A percentile compares a stretch with the other conserved stretches of the same genome.
These are phyloP conservation scores for Coilia nasus DNA, from an alignment of 2,797 vertebrate genomes.

Conservation along the genomic window DNA sequence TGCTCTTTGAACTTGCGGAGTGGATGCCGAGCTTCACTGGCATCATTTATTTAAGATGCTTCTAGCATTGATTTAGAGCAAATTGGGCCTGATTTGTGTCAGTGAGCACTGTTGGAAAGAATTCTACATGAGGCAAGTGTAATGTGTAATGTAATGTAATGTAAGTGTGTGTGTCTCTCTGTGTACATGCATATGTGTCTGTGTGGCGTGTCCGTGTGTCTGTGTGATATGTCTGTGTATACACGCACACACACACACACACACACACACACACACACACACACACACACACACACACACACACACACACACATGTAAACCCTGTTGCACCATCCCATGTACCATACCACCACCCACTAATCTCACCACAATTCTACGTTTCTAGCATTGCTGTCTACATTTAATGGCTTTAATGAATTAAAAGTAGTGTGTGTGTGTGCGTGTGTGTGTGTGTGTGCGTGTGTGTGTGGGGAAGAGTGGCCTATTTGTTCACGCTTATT, in stretches of 20 bases:
- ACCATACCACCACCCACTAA: too few relatives aligned
- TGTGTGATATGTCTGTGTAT: too few relatives aligned
- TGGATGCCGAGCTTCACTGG: not conserved
- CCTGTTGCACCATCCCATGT: too few relatives aligned
- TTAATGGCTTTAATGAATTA: too few relatives aligned
- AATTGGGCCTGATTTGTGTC: slow-evolving; percentile 7
- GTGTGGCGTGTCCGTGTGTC: not conserved
- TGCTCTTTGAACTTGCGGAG: not conserved
- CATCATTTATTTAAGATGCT: slow-evolving; percentile 22
- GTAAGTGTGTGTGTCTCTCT: not conserved
- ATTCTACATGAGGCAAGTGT: not conserved
- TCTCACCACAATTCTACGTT: too few relatives aligned
- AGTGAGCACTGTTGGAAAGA: not conserved
- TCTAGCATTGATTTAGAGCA: slow-evolving; percentile 14
- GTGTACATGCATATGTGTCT: not conserved
- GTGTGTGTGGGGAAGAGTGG: not conserved
- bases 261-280: not conserved
- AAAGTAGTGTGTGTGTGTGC: not conserved
- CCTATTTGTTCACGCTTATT: not conserved
- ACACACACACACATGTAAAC: too few relatives aligned
- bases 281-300: too few relatives aligned
- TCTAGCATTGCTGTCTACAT: too few relatives aligned
- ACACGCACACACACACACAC: not conserved
- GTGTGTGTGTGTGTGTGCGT: not conserved
- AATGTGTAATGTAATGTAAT: too few relatives aligned